Conservation (phyloP, 2,113 vertebrate genomes). For the Electrona antarctica region DNA sequence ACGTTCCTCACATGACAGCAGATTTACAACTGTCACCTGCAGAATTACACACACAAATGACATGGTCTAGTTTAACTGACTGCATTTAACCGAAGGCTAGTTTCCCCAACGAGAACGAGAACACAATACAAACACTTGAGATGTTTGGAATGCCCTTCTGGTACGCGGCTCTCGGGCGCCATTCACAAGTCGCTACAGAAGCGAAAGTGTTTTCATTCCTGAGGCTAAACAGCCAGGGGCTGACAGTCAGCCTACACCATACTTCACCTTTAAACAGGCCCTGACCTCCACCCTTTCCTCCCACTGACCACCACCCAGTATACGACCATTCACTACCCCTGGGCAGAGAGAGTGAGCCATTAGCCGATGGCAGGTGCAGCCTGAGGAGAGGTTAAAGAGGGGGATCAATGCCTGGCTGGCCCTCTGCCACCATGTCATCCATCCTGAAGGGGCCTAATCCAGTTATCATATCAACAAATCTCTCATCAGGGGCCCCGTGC, state of each 20-base stretch:
- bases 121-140: constrained; percentile 5
- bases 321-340: constrained; percentile 36
- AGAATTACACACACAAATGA: not conserved
- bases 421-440: constrained; percentile 77
- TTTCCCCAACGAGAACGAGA: not conserved
- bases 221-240: constrained; percentile 8
- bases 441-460: constrained; percentile 87
- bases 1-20: constrained; percentile 23
- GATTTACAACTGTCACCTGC: constrained; percentile 13
- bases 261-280: constrained; percentile 40
- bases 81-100: not conserved
- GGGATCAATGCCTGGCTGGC: constrained; percentile 77
- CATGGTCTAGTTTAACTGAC: constrained; percentile 9
- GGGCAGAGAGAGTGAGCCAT: constrained; percentile 57
- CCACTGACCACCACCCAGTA: not conserved
- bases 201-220: constrained; percentile 14
- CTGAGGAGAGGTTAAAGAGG: constrained; percentile 89
- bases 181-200: not conserved
- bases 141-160: constrained; percentile 22
- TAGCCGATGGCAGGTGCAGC: constrained; percentile 80
- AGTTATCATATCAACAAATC: constrained; percentile 91
- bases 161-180: not conserved
- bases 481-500: constrained; percentile 78
- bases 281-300: constrained; percentile 54
- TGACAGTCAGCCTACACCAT: constrained; percentile 12